Conservation (phyloP, 2,113 vertebrate species). For the Xenus cinereus region DNA sequence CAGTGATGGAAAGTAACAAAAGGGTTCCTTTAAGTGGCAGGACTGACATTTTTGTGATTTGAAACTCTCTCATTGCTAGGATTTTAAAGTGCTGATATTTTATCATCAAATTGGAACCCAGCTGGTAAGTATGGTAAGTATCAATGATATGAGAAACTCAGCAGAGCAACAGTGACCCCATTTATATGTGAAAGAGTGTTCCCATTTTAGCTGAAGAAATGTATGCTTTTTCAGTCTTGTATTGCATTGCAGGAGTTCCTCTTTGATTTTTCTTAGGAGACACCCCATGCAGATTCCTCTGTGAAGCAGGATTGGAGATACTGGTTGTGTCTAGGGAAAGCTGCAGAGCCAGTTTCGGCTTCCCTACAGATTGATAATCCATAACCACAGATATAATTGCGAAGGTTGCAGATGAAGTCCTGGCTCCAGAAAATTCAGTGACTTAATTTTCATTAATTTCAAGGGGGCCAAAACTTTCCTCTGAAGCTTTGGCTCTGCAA, state of each 20-base stretch:
- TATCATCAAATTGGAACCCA: slow-evolving; percentile 9
- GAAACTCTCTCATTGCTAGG: background rate
- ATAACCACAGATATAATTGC: background rate
- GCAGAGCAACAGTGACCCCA: slow-evolving; percentile 26
- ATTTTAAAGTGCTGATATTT: slow-evolving; percentile 30
- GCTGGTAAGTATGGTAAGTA: slow-evolving; percentile 34
- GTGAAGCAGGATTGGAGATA: background rate
- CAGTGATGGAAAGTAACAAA: background rate
- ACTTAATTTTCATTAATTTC: background rate
- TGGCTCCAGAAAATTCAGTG: background rate
- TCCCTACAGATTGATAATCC: background rate
- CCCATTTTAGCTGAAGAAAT: slow-evolving; percentile 8
- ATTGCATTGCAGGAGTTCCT: background rate
- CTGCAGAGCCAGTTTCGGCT: background rate
- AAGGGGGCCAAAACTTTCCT: background rate
- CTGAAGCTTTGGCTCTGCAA: background rate
- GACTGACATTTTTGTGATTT: slow-evolving; percentile 1
- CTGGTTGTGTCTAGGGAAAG: background rate
- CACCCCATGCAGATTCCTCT: background rate
- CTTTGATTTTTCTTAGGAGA: background rate
- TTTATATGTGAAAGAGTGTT: background rate
- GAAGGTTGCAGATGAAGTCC: background rate
- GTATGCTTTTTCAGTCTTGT: background rate
- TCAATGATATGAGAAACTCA: background rate
- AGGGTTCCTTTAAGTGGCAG: background rate